Percentiles rank a stretch among this genome's conserved stretches.
Evolutionary conservation across 2,888 invertebrate genomes (phyloP).

Genomic region (Oegoconia quadripuncta): DNA sequence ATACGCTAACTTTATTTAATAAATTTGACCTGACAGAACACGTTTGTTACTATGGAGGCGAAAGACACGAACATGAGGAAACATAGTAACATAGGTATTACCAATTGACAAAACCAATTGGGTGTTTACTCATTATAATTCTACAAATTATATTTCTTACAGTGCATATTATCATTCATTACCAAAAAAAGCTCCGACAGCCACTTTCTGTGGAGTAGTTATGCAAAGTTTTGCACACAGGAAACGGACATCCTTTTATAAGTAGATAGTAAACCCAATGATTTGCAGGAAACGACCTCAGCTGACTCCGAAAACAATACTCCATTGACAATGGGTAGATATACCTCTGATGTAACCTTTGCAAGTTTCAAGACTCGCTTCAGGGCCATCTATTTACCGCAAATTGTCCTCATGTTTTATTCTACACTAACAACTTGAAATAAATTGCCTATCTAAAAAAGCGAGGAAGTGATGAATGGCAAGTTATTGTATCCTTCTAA

Average conservation of each 20-base stretch:
- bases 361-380: conserved; percentile 3
- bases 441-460: neutral
- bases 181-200: conserved; percentile 30
- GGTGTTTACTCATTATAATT: conserved; percentile 15
- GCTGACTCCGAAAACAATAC: conserved; percentile 50
- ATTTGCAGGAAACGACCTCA: conserved; percentile 55
- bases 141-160: too few relatives aligned
- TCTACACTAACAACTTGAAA: neutral
- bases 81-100: too few relatives aligned
- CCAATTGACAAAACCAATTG: too few relatives aligned
- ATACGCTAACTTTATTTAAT: too few relatives aligned
- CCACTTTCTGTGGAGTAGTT: conserved; percentile 39
- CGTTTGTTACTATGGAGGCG: too few relatives aligned
- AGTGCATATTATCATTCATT: conserved; percentile 35
- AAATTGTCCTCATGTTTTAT: conserved; percentile 2
- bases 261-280: conserved; percentile 34
- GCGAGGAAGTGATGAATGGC: neutral
- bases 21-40: too few relatives aligned
- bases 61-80: too few relatives aligned
- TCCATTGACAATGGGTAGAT: conserved; percentile 33
- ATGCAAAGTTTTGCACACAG: conserved; percentile 56
- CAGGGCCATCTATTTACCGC: conserved; percentile 8
- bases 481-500: neutral
- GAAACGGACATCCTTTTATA: conserved; percentile 69
- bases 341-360: conserved; percentile 3